Conservation (phyloP, 2,797 vertebrate species). For the Iguana delicatissima region DNA sequence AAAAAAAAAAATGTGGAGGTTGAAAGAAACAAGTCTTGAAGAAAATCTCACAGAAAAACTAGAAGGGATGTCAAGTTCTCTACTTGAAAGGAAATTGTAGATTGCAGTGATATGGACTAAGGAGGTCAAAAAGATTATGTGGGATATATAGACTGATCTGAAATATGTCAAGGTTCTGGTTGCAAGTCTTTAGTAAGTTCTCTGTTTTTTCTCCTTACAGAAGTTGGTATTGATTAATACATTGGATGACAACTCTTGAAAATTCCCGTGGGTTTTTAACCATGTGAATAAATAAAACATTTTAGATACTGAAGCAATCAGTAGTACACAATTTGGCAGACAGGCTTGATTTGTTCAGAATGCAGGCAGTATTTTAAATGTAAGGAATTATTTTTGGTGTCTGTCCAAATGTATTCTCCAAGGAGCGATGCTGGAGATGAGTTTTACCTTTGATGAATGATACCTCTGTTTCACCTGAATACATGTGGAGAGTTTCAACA, state of each 20-base stretch:
- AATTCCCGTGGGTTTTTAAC: constrained; percentile 47
- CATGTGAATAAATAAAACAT: constrained; percentile 34
- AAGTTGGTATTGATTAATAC: constrained; percentile 49
- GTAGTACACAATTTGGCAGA: constrained; percentile 19
- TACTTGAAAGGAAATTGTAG: too few relatives aligned
- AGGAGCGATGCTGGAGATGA: constrained; percentile 44
- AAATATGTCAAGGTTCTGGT: neutral
- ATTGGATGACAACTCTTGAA: neutral
- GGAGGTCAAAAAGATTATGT: neutral
- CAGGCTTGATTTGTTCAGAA: constrained; percentile 30
- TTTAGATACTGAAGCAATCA: constrained; percentile 43
- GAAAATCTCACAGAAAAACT: neutral
- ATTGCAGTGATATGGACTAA: too few relatives aligned
- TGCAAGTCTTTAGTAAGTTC: neutral
- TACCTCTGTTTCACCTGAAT: constrained; percentile 46
- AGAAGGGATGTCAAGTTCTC: neutral
- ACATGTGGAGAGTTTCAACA: constrained; percentile 24
- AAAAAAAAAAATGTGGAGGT: neutral
- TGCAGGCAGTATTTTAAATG: neutral
- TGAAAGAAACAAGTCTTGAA: neutral
- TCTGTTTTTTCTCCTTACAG: neutral
- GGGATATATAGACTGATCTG: neutral
- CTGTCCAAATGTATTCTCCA: constrained; percentile 34
- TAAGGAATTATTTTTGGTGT: constrained; percentile 39
- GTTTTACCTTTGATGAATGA: constrained; percentile 46